Evolutionary conservation across 2,797 vertebrate genomes (phyloP), one percentile per base, ranked within the genome.

Genomic region (Menidia menidia): DNA sequence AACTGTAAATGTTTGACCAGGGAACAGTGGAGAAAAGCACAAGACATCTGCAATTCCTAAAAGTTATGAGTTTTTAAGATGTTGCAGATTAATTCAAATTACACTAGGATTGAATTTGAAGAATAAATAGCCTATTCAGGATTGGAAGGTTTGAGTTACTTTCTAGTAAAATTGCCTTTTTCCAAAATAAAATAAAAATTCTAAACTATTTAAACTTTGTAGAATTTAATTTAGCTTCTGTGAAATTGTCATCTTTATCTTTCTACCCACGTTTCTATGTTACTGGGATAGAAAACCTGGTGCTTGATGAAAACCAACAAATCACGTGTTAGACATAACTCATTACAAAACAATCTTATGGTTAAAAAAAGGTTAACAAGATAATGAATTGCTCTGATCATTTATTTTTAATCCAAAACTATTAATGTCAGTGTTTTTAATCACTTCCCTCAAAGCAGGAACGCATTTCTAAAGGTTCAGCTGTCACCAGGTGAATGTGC

Each of bases 401-500:
- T 25, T 25, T 25, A 25, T 25, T 25, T 25, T 25, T 25, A 25
- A 25, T 25, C 25, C 25, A 25, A 25, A 25, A 25, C 25, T 25
- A 25, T 25, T 25, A 25, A 25, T 25, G 25, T 25, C 25, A 25
- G 25, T 25, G 25, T 25, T 25, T 25, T 25, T 2, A 25, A 25
- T 25, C 25, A 25, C 25, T 25, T 25, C 2, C 25, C 25, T 25
- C 25, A 70, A 51, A 64, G 59, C 64, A 70, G 64, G 63, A 62
- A 67, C 61, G 59, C 56, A 43, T 67, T 30, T 74, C 48, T 67
- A 33, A 35, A 35, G 18, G 53, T 7, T 18, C 64, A 63, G 64
- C 4, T 56, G 70, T n/a, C 43, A 3, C 25, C 69, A 84, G 87
- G 79, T 91, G 80, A 88, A 74, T 75, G 78, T 87, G 80, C 55